Base-by-base conservation (phyloP, 1,140 invertebrate genomes). In the Matsumurasca onukii region DNA sequence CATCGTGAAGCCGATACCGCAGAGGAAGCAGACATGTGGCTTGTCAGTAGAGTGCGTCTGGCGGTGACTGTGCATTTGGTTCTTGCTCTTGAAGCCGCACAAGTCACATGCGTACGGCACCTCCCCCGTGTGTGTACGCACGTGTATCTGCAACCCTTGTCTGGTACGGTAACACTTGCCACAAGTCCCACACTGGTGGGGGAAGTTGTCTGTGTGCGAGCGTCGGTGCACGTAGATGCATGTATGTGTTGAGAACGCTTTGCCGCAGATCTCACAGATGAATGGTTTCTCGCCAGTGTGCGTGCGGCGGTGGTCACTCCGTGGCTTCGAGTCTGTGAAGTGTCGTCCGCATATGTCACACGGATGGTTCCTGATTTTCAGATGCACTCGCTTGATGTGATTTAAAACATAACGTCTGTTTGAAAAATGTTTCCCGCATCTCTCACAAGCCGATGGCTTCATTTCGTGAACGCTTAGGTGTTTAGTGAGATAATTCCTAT, bases 371-470 rank as follows among this genome's bases (percentile, higher is more conserved):
- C 85, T 85, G 0, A 86, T 81, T 0, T 83, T 79, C 34, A 86
- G 84, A 73, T 90, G n/a, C n/a, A n/a, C n/a, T n/a, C n/a, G n/a
- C n/a, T n/a, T n/a, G n/a, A n/a, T n/a, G n/a, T n/a, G n/a, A 17
- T 86, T 78, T 3, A 81, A 81, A 20, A 89, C 76, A 3, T 86
- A 86, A 74, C 84, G 82, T 1, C 83, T 83, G 17, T 87, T 83
- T 22, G 86, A 80, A 76, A 92, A 93, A 67, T 86, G 85, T 75
- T 90, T 91, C 0, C 88, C 89, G 75, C 90, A 92, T n/a, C n/a
- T n/a, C n/a, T n/a, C n/a, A n/a, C n/a, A n/a, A n/a, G n/a, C n/a
- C n/a, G n/a, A n/a, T n/a, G 0, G n/a, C n/a, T n/a, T n/a, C n/a
- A n/a, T n/a, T n/a, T n/a, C n/a, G n/a, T n/a, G n/a, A n/a, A n/a